Conservation (phyloP, 2,888 invertebrate genomes). For the Archips xylosteana region DNA sequence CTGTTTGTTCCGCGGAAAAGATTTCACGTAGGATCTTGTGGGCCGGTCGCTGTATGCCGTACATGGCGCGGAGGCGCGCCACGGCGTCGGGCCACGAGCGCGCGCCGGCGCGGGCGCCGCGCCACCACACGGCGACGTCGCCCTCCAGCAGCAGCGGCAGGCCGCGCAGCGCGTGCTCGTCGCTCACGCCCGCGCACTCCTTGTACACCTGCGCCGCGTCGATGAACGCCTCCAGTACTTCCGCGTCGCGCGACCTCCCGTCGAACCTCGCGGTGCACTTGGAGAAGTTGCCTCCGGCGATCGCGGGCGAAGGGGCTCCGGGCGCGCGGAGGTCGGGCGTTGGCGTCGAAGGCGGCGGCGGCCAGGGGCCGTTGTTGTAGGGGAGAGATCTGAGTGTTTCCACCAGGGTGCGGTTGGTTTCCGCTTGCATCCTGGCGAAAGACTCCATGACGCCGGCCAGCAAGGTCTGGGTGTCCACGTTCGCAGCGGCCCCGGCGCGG, state of each 20-base stretch:
- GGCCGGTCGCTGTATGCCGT: slow-evolving; percentile 14
- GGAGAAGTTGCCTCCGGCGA: slow-evolving; percentile 9
- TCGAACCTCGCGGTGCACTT: slow-evolving; percentile 31
- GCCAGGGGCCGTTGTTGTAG: slow-evolving; percentile 1
- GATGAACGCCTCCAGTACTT: slow-evolving; percentile 28
- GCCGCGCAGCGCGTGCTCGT: slow-evolving; percentile 28
- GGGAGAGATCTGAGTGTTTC: neutral
- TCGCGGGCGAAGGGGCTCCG: neutral
- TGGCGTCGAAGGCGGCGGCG: neutral
- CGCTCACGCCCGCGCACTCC: slow-evolving; percentile 31
- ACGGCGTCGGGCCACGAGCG: slow-evolving; percentile 21
- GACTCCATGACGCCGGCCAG: slow-evolving; percentile 18
- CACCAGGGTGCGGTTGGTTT: slow-evolving; percentile 13
- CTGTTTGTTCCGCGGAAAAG: too few relatives aligned
- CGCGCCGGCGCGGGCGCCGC: slow-evolving; percentile 20
- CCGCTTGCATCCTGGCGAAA: slow-evolving; percentile 17
- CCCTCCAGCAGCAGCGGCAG: slow-evolving; percentile 35
- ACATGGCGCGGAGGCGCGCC: slow-evolving; percentile 19
- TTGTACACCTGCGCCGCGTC: slow-evolving; percentile 22
- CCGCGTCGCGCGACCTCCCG: slow-evolving; percentile 21
- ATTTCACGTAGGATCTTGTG: slow-evolving; percentile 18
- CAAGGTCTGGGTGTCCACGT: neutral
- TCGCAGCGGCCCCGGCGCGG: neutral
- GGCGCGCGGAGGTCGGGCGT: neutral
- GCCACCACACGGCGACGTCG: slow-evolving; percentile 36